phyloP scores from a whole-genome alignment of 1,140 invertebrate genomes.

The Drosophila equinoxialis region DNA sequence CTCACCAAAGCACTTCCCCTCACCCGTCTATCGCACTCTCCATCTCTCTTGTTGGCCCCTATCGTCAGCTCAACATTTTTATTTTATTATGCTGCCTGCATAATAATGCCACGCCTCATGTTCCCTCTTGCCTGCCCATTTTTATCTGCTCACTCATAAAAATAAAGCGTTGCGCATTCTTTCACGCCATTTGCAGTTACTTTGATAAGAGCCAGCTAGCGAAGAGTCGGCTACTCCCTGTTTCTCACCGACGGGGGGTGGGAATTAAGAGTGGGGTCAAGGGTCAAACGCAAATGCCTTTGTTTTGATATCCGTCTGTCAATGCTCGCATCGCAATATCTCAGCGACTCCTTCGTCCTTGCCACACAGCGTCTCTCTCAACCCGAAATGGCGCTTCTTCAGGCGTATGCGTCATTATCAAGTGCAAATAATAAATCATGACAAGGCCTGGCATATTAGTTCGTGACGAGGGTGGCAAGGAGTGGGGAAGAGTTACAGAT shows the following conservation, averaged over 20 bases:
- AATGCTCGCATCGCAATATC: slow-evolving; percentile 55
- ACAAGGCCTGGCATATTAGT: slow-evolving; percentile 44
- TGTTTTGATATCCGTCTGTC: slow-evolving; percentile 75
- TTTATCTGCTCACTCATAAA: slow-evolving; percentile 77
- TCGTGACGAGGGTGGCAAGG: not conserved
- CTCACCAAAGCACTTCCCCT: slow-evolving; percentile 14
- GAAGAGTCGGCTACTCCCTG: slow-evolving; percentile 20
- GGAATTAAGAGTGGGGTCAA: slow-evolving; percentile 43
- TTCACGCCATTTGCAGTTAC: slow-evolving; percentile 80
- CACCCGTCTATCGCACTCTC: not conserved
- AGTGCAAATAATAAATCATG: slow-evolving; percentile 81
- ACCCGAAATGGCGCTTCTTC: slow-evolving; percentile 23
- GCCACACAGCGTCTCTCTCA: slow-evolving; percentile 10
- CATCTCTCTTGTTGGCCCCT: slow-evolving; percentile 7
- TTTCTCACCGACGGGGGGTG: not conserved
- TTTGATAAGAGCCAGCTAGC: slow-evolving; percentile 74
- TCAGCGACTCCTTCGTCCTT: not conserved
- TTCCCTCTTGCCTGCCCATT: slow-evolving; percentile 24
- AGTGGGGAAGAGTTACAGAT: not conserved
- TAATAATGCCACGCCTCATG: slow-evolving; percentile 64
- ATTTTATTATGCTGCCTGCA: slow-evolving; percentile 78
- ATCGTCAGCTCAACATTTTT: slow-evolving; percentile 61
- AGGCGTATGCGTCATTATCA: slow-evolving; percentile 70
- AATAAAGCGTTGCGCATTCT: slow-evolving; percentile 81
- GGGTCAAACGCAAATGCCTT: slow-evolving; percentile 73